Conservation (phyloP, 2,888 invertebrate species). For the Buathra laborator region DNA sequence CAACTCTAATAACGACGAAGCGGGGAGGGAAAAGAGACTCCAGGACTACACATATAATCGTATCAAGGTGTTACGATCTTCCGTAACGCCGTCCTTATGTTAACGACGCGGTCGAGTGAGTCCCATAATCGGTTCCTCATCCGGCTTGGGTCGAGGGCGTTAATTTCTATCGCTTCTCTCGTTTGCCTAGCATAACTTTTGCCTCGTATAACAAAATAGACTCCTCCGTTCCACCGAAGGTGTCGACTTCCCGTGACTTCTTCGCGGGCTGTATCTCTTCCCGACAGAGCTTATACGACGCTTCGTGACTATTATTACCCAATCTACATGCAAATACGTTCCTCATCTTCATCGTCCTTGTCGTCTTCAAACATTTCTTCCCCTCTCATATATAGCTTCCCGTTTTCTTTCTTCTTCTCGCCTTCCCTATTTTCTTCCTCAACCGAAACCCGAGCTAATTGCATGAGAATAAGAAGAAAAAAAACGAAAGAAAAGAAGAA, state of each 20-base stretch:
- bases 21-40: no score
- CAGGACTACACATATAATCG: background rate
- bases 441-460: no score
- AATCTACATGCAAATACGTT: slow-evolving; percentile 21
- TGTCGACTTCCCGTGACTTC: slow-evolving; percentile 41
- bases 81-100: background rate
- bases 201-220: slow-evolving; percentile 11
- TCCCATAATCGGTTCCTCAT: slow-evolving; percentile 44
- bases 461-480: no score
- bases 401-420: no score
- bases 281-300: background rate
- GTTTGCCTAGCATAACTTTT: slow-evolving; percentile 1
- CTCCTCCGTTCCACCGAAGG: slow-evolving; percentile 3
- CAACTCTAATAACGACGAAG: background rate
- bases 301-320: slow-evolving; percentile 22
- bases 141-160: slow-evolving; percentile 21
- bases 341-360: no score
- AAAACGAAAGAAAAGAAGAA: no score
- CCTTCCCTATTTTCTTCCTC: no score
- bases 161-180: slow-evolving; percentile 27
- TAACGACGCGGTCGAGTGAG: slow-evolving; percentile 35
- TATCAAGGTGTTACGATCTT: background rate
- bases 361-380: no score
- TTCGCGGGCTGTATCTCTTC: background rate
- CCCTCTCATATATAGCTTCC: no score